Base-by-base conservation (phyloP, 1,140 invertebrate species). In the Heliconius hewitsoni region DNA sequence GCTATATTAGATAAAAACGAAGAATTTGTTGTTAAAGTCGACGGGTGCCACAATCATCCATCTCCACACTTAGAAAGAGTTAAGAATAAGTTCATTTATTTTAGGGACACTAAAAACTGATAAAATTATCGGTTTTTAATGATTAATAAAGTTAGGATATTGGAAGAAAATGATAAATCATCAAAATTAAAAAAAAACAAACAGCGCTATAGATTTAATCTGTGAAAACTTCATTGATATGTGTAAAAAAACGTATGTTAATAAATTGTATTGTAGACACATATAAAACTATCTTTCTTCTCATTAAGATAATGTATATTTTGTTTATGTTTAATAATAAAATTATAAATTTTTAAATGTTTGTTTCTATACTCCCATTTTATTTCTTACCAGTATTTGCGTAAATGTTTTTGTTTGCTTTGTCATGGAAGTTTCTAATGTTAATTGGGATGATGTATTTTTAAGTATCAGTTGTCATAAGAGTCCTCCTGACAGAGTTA, bases 1-100 rank as follows among this genome's bases (percentile, higher is more conserved):
- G 82, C 83, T 1, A 78, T 85, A 4, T 70, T 88, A 34, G 82
- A 73, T 27, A 81, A 75, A 50, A 79, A 87, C 37, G 77, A 78
- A 46, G 57, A 39, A 46, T 0, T 39, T 8, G 23, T 78, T 11
- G 34, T 73, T 19, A 78, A 55, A 60, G 55, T 73, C 1, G 19
- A 73, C 5, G 77, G 71, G 1, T 6, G 19, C 19, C 77, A 78
- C 57, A 73, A 78, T 34, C 77, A 78, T 27, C 71, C 30, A 13
- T 34, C 34, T 19, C 77, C 77, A 3, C 23, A 37, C 16, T n/a
- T 77, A 16, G 11, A 77, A 30, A n/a, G 37, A 50, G 46, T 39
- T 1, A 27, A 72, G 3, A 23, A 42, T 42, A 72, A 72, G 2
- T 72, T 72, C 19, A 39, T 72, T 39, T 72, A 72, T 27, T 72